These are phyloP conservation scores for Hecatera dysodea DNA, from an alignment of 2,888 invertebrate genomes.

Conservation along the genomic window DNA sequence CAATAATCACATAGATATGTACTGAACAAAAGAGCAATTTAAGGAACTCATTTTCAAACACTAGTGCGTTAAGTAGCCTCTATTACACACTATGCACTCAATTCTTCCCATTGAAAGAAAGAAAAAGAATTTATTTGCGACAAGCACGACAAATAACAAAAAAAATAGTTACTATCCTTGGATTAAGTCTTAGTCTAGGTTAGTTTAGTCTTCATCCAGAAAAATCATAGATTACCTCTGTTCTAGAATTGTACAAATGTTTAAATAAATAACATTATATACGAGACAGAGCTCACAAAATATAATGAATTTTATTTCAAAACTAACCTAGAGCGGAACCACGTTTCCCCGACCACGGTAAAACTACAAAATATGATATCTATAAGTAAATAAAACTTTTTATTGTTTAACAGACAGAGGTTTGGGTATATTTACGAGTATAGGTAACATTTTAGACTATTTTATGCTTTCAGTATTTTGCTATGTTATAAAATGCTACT, in stretches of 20 bases:
- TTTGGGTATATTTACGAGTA: slow-evolving; percentile 23
- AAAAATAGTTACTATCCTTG: no score
- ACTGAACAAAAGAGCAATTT: no score
- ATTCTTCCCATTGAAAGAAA: no score
- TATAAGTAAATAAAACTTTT: slow-evolving; percentile 53
- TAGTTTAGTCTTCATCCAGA: not conserved
- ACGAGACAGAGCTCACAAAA: not conserved
- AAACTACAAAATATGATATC: slow-evolving; percentile 50
- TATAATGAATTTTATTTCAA: slow-evolving; percentile 30
- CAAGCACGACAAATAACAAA: no score
- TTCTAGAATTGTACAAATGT: not conserved
- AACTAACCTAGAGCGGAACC: slow-evolving; percentile 31
- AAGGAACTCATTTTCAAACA: no score
- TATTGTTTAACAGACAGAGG: slow-evolving; percentile 27
- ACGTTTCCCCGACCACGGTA: slow-evolving; percentile 2
- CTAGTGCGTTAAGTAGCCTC: no score
- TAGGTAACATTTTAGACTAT: not conserved
- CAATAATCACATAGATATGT: no score
- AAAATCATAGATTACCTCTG: not conserved
- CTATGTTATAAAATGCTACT: no score
- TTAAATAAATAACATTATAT: not conserved
- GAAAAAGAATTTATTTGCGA: no score
- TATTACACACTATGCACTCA: no score
- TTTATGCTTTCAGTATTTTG: not conserved
- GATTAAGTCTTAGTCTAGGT: not conserved